phyloP scores from a whole-genome alignment of 2,113 vertebrate genomes.

The Piliocolobus tephrosceles region DNA sequence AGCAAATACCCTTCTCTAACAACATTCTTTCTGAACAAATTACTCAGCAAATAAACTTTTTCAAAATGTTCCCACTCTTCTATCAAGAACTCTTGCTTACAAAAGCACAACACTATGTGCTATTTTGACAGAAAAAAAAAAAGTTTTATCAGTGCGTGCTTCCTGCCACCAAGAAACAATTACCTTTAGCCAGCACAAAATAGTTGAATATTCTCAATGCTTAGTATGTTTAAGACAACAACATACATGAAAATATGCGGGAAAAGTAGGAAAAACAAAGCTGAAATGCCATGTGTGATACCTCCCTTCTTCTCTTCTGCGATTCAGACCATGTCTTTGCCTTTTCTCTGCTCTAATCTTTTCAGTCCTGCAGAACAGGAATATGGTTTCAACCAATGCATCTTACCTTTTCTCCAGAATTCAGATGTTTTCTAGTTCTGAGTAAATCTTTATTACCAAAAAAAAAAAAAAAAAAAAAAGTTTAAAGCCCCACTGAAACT shows the following conservation, averaged over 20 bases:
- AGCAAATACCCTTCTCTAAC: background rate
- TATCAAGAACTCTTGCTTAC: background rate
- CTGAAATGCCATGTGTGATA: background rate
- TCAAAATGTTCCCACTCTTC: background rate
- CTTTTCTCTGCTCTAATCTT: background rate
- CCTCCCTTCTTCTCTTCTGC: background rate
- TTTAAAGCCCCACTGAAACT: background rate
- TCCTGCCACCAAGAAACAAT: background rate
- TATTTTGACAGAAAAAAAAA: background rate
- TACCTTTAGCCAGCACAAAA: background rate
- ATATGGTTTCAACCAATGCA: background rate
- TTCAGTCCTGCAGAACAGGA: background rate
- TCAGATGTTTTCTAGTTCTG: background rate
- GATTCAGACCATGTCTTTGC: background rate
- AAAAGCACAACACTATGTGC: background rate
- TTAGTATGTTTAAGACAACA: background rate
- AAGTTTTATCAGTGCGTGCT: background rate
- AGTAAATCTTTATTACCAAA: background rate
- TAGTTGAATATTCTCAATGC: background rate
- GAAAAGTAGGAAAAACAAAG: background rate
- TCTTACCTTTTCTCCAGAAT: background rate
- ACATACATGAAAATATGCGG: background rate
- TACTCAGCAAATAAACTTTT: background rate
- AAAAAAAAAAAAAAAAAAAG: background rate
- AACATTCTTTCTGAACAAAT: background rate